A percentile compares a stretch with the other conserved stretches of the same genome.
Evolutionary conservation across 1,140 invertebrate species (phyloP).

Genomic region (Tetragonula clypearis): DNA sequence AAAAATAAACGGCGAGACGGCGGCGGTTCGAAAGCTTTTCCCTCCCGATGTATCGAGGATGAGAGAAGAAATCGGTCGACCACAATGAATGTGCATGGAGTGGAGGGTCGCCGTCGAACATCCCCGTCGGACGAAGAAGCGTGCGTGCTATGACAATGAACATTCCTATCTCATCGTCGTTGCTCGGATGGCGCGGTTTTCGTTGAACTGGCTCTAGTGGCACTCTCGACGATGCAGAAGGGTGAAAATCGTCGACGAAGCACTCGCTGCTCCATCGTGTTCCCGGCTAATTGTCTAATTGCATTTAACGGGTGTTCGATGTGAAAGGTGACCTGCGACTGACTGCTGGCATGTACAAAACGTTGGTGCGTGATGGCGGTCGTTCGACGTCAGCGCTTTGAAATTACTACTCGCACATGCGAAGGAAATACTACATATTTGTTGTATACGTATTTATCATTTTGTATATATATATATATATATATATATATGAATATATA

Average conservation of each 20-base stretch:
- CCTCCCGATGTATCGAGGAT: not conserved
- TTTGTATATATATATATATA: too few relatives aligned
- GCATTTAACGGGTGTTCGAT: slow-evolving; percentile 67
- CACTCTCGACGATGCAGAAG: slow-evolving; percentile 35
- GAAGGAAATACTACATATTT: too few relatives aligned
- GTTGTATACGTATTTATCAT: too few relatives aligned
- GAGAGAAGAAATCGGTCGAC: slow-evolving; percentile 23
- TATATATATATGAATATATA: not conserved
- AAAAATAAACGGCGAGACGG: not conserved
- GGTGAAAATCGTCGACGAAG: slow-evolving; percentile 61
- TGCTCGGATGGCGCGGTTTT: slow-evolving; percentile 21
- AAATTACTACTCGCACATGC: slow-evolving; percentile 16
- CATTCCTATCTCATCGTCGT: slow-evolving; percentile 61
- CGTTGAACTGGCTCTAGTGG: slow-evolving; percentile 45
- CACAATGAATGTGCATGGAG: slow-evolving; percentile 8
- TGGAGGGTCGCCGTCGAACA: not conserved
- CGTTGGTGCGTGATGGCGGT: not conserved
- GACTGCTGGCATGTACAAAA: not conserved
- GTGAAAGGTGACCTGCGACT: slow-evolving; percentile 39
- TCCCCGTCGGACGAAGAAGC: slow-evolving; percentile 32
- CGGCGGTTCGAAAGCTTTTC: not conserved
- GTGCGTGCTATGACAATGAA: slow-evolving; percentile 70
- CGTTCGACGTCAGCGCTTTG: not conserved
- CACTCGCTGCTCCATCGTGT: slow-evolving; percentile 53
- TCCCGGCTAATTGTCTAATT: slow-evolving; percentile 64